These are phyloP conservation scores for Deilephila elpenor DNA, from an alignment of 2,888 invertebrate species.

Conservation along the genomic window DNA sequence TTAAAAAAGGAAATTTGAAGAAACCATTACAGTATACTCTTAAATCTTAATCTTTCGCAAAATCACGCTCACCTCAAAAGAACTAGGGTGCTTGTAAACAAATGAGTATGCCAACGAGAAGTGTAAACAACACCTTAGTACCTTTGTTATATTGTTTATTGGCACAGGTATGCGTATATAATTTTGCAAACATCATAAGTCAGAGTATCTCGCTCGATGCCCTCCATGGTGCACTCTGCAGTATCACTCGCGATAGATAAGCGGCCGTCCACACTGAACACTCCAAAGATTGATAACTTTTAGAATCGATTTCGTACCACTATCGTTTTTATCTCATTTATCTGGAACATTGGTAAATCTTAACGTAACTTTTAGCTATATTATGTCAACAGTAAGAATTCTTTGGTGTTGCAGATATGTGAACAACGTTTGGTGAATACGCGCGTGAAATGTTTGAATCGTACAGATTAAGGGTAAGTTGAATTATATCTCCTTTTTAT, in stretches of 20 bases:
- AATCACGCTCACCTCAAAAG: neutral
- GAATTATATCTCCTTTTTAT: conserved; percentile 5
- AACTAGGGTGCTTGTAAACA: neutral
- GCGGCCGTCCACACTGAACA: conserved; percentile 41
- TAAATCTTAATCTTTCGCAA: neutral
- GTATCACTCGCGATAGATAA: conserved; percentile 27
- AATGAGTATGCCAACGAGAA: neutral
- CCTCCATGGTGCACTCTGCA: neutral
- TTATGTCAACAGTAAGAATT: conserved; percentile 41
- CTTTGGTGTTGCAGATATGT: conserved; percentile 26
- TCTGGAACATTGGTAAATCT: conserved; percentile 63
- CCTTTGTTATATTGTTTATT: conserved; percentile 8
- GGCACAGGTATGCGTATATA: neutral
- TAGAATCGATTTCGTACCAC: conserved; percentile 58
- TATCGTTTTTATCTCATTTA: conserved; percentile 68
- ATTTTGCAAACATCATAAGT: conserved; percentile 12
- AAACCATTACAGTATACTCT: neutral
- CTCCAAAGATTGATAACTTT: conserved; percentile 60
- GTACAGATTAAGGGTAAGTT: conserved; percentile 51
- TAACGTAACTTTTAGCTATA: conserved; percentile 43
- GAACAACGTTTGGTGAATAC: conserved; percentile 23
- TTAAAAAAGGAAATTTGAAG: too few species aligned
- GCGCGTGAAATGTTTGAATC: conserved; percentile 47
- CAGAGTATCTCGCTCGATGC: neutral
- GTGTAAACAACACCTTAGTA: conserved; percentile 3